These are phyloP conservation scores for Antedon mediterranea DNA, from an alignment of 53 echinoderm and acorn worm genomes.

Conservation along the genomic window DNA sequence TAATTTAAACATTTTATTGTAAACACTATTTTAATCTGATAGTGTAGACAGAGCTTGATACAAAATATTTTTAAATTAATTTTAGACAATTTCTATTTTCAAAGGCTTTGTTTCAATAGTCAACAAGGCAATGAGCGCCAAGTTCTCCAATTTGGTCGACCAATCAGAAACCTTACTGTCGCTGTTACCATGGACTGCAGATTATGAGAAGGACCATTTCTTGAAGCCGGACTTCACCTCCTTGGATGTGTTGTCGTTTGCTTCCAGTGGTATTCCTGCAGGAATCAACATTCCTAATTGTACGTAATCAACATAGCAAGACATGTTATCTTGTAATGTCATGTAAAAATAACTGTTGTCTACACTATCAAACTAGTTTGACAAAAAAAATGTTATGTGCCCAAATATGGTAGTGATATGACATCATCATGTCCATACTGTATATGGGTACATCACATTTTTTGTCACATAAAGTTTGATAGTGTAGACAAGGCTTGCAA, in stretches of 20 bases:
- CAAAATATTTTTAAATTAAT: too few species aligned
- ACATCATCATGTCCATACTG: too few species aligned
- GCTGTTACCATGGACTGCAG: conserved; percentile 70
- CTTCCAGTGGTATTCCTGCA: conserved; percentile 92
- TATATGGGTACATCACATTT: too few species aligned
- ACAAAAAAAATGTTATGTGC: too few species aligned
- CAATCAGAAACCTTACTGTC: conserved; percentile 73
- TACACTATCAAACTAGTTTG: too few species aligned
- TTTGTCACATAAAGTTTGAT: too few species aligned
- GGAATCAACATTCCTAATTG: conserved; percentile 99
- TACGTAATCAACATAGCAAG: conserved; percentile 18
- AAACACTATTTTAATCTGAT: too few species aligned
- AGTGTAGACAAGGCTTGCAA: too few species aligned
- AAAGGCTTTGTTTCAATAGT: conserved; percentile 95
- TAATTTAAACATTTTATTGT: neutral
- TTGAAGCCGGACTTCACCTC: conserved; percentile 93
- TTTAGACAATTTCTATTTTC: neutral
- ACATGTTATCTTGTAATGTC: too few species aligned
- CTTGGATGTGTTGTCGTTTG: conserved; percentile 74
- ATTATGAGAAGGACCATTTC: conserved; percentile 81
- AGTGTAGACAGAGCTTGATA: too few species aligned
- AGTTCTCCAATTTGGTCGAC: conserved; percentile 63
- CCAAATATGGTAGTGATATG: too few species aligned
- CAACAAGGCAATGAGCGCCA: conserved; percentile 96
- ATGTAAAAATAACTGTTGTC: too few species aligned